Percentiles rank a stretch among this genome's conserved stretches.
phyloP scores from a whole-genome alignment of 2,888 invertebrate genomes.

The Cerastis leucographa region DNA sequence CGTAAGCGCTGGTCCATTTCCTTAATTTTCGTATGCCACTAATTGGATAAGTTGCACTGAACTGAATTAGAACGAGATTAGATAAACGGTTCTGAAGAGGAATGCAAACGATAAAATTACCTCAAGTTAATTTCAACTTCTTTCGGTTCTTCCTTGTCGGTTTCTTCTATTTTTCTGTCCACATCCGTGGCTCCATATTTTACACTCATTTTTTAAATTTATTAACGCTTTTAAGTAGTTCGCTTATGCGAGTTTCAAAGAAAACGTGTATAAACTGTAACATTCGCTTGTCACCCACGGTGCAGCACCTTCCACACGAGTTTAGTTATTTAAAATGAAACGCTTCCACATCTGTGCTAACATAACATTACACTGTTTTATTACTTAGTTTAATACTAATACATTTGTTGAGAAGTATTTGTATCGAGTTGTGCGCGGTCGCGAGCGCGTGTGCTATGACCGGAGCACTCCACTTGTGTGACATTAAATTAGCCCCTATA shows the following conservation, averaged over 20 bases:
- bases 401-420: constrained; percentile 58
- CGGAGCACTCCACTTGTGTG: constrained; percentile 81
- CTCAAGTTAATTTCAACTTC: constrained; percentile 78
- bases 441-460: constrained; percentile 80
- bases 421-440: constrained; percentile 60
- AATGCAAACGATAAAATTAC: constrained; percentile 72
- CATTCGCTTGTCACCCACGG: constrained; percentile 51
- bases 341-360: constrained; percentile 71
- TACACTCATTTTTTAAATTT: constrained; percentile 76
- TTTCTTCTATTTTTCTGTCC: constrained; percentile 75
- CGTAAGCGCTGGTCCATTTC: constrained; percentile 64
- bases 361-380: constrained; percentile 67
- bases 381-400: constrained; percentile 50
- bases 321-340: constrained; percentile 39
- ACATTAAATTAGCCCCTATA: constrained; percentile 74
- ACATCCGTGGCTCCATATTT: constrained; percentile 85
- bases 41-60: constrained; percentile 79
- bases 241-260: constrained; percentile 39
- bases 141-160: constrained; percentile 72
- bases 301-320: constrained; percentile 55
- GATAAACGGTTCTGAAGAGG: constrained; percentile 63
- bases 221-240: constrained; percentile 21
- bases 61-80: constrained; percentile 69
- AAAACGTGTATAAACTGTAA: constrained; percentile 54
- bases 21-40: constrained; percentile 73